phyloP scores from a whole-genome alignment of 2,113 vertebrate genomes.

The Phyllostomus discolor region DNA sequence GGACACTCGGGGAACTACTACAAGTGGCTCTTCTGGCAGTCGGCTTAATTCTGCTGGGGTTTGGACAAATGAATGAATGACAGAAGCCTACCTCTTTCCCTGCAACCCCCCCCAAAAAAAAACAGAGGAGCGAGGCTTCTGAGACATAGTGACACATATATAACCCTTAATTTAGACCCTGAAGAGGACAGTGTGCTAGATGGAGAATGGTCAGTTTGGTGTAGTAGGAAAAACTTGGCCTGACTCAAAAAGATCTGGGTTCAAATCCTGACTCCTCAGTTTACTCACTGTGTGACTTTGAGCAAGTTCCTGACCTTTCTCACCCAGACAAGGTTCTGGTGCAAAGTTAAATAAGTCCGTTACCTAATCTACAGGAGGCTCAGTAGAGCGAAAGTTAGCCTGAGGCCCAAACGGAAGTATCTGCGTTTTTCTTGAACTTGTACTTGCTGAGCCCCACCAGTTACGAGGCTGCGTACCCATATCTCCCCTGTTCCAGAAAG shows the following conservation, averaged over 20 bases:
- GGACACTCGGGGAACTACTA: background rate
- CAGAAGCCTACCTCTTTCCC: background rate
- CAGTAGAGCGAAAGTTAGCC: background rate
- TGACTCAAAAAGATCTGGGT: background rate
- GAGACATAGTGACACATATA: background rate
- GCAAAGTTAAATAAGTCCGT: background rate
- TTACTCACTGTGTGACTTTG: background rate
- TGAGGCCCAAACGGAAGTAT: background rate
- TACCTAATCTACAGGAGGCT: background rate
- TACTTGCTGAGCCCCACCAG: background rate
- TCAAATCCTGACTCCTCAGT: background rate
- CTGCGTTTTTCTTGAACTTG: background rate
- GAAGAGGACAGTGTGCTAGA: background rate
- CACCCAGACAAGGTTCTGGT: background rate
- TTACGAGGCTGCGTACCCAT: background rate
- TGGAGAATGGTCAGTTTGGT: background rate
- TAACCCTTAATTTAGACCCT: background rate
- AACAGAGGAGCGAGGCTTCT: background rate
- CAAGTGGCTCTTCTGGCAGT: background rate
- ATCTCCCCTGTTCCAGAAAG: conserved; percentile 18
- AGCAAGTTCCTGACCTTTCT: background rate
- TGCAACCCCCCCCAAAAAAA: rapidly evolving
- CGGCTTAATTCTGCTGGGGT: background rate
- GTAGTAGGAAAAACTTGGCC: background rate
- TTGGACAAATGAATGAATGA: background rate